Percentiles rank a stretch among this genome's conserved stretches.
These are phyloP conservation scores for Choloepus hoffmanni DNA, from an alignment of 2,113 vertebrate genomes.

Conservation along the genomic window DNA sequence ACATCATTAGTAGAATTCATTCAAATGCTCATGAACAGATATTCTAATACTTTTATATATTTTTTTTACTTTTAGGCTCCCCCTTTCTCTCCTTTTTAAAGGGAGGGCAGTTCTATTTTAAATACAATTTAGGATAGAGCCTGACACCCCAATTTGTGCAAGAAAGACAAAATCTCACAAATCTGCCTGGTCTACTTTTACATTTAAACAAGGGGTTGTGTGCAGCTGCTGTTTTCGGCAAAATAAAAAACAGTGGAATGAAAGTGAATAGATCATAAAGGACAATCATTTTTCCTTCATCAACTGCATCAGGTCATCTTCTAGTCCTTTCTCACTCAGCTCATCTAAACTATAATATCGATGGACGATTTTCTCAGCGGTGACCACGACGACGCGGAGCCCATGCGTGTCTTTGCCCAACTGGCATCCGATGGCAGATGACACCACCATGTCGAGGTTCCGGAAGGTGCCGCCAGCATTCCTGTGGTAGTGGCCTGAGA, in stretches of 20 bases:
- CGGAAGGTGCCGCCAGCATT: slow-evolving; percentile 93
- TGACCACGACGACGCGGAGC: slow-evolving; percentile 94
- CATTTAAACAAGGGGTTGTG: neutral
- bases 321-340: slow-evolving; percentile 88
- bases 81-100: neutral
- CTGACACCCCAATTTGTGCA: slow-evolving; percentile 42
- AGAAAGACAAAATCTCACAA: neutral
- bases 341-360: slow-evolving; percentile 93
- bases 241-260: neutral
- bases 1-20: neutral
- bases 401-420: slow-evolving; percentile 93
- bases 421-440: slow-evolving; percentile 97
- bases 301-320: slow-evolving; percentile 89
- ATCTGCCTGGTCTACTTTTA: neutral
- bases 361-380: slow-evolving; percentile 90
- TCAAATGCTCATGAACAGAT: neutral
- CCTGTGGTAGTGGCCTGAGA: slow-evolving; percentile 96
- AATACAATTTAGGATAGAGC: slow-evolving; percentile 8
- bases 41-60: neutral
- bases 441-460: slow-evolving; percentile 96
- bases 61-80: neutral
- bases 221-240: neutral
- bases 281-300: slow-evolving; percentile 68
- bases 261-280: neutral
- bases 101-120: neutral